Conservation (phyloP, 2,888 invertebrate species). For the Magallana nippona region DNA sequence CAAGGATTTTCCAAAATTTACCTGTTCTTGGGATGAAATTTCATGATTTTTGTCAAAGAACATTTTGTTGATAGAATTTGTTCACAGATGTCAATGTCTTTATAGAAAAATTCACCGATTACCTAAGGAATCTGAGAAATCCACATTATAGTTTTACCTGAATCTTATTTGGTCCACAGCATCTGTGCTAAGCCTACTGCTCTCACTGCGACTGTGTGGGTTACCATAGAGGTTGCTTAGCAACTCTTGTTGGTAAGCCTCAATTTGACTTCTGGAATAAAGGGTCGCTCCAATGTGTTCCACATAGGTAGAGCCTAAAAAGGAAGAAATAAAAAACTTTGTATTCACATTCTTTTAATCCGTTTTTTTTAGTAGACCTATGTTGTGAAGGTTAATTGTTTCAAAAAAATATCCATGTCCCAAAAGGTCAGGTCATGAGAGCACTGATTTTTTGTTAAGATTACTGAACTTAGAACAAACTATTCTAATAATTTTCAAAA, state of each 20-base stretch:
- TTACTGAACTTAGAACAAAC: no score
- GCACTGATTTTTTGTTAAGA: no score
- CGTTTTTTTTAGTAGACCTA: not conserved
- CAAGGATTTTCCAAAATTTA: no score
- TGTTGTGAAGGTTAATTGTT: not conserved
- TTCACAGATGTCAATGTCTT: no score
- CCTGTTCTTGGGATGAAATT: no score
- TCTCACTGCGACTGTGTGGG: slow-evolving; percentile 89
- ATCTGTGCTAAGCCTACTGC: slow-evolving; percentile 90
- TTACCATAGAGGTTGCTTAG: slow-evolving; percentile 90
- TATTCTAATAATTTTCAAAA: no score
- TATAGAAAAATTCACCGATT: no score
- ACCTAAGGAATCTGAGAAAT: not conserved
- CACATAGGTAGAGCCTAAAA: slow-evolving; percentile 83
- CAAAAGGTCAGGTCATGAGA: no score
- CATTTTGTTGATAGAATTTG: no score
- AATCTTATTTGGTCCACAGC: slow-evolving; percentile 90
- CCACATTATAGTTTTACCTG: slow-evolving; percentile 81
- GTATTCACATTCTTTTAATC: no score
- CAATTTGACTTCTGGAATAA: slow-evolving; percentile 88
- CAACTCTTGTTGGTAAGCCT: slow-evolving; percentile 85
- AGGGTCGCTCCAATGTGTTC: slow-evolving; percentile 94
- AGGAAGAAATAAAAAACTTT: not conserved
- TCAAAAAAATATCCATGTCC: no score
- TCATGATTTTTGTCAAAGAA: no score